Evolutionary conservation across 2,797 vertebrate genomes (phyloP).

Genomic region (Fringilla coelebs): DNA sequence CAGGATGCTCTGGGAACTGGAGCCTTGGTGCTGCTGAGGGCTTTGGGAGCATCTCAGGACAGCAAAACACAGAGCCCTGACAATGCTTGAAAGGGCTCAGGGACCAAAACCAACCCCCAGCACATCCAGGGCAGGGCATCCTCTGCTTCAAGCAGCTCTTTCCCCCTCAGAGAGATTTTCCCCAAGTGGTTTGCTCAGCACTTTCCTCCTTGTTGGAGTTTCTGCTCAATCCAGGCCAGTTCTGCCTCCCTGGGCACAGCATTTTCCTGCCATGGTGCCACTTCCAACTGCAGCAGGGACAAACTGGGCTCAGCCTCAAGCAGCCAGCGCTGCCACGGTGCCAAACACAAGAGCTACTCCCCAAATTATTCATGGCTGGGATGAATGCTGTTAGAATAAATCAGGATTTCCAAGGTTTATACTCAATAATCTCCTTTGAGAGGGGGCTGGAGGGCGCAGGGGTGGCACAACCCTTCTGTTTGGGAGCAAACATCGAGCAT

Average conservation of each 20-base stretch:
- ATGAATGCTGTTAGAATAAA: neutral
- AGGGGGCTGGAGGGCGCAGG: neutral
- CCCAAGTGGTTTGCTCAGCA: neutral
- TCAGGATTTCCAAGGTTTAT: neutral
- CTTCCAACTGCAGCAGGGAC: rapidly evolving
- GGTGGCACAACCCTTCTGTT: neutral
- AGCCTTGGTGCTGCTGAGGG: rapidly evolving
- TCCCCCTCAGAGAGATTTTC: neutral
- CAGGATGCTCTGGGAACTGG: neutral
- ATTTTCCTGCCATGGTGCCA: neutral
- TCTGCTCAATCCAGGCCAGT: too few relatives aligned
- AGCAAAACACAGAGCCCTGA: neutral
- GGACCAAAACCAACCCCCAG: neutral
- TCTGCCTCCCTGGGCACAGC: neutral
- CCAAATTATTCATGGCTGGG: neutral
- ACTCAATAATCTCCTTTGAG: neutral
- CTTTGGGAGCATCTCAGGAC: neutral
- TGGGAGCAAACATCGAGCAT: neutral
- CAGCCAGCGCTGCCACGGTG: rapidly evolving
- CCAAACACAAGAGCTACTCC: neutral
- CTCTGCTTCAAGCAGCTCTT: neutral
- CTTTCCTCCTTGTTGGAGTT: neutral
- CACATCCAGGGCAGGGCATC: neutral
- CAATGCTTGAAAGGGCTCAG: neutral
- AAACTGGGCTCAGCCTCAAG: neutral